These are phyloP conservation scores for Leucopternis melanops DNA, from an alignment of 2,113 vertebrate species.

Conservation along the genomic window DNA sequence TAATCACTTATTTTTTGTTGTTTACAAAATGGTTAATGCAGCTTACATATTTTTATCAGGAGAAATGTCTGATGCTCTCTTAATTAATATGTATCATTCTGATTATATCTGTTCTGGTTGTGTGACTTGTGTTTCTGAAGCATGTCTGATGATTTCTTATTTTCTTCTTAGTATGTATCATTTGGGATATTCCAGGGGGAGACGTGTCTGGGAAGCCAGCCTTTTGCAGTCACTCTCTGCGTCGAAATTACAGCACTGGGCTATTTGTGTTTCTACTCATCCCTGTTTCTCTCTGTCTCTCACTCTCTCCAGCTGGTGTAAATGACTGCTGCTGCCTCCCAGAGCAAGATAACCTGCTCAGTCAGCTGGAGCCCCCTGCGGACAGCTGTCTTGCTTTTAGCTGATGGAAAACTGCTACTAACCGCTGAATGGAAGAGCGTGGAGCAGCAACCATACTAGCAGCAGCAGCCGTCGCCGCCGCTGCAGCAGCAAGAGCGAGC, in stretches of 20 bases:
- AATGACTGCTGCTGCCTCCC: slow-evolving; percentile 70
- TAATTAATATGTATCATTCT: not conserved
- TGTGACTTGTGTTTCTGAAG: not conserved
- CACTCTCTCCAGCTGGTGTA: slow-evolving; percentile 74
- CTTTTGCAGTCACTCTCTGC: slow-evolving; percentile 22
- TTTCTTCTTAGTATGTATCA: not conserved
- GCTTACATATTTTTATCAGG: not conserved
- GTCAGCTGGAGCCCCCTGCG: slow-evolving; percentile 77
- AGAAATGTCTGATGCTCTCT: not conserved
- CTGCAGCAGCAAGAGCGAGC: slow-evolving; percentile 3
- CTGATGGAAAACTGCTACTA: slow-evolving; percentile 70
- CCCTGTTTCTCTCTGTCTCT: slow-evolving; percentile 48
- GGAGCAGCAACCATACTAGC: slow-evolving; percentile 31
- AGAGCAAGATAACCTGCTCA: slow-evolving; percentile 73
- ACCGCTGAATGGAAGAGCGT: slow-evolving; percentile 66
- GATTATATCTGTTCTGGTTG: not conserved
- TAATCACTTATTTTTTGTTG: not conserved
- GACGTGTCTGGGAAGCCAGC: not conserved
- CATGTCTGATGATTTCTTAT: not conserved
- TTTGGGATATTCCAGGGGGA: slow-evolving; percentile 6
- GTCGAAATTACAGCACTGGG: slow-evolving; percentile 43
- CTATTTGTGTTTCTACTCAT: slow-evolving; percentile 58
- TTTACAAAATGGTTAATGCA: not conserved
- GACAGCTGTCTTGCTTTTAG: slow-evolving; percentile 69
- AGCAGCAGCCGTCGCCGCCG: slow-evolving; percentile 13